Evolutionary conservation across 30 jellyfish, hydroid and myxozoan genomes (phyloP).

Genomic region (Hydractinia echinata): DNA sequence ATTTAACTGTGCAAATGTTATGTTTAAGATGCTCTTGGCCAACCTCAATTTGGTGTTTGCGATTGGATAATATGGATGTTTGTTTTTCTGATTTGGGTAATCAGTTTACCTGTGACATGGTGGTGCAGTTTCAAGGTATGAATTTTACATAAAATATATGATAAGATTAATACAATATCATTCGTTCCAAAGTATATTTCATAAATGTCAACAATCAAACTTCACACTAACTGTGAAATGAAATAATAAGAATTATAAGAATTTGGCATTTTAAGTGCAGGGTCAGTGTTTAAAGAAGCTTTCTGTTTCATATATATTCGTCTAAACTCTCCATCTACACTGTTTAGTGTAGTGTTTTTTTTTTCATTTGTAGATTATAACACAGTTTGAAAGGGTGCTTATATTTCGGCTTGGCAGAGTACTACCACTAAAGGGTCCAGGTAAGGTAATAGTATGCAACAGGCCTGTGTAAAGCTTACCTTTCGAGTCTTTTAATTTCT

Average conservation of each 20-base stretch:
- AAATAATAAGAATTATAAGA: too few relatives aligned
- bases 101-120: slow-evolving; percentile 76
- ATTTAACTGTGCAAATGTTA: not conserved
- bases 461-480: too few relatives aligned
- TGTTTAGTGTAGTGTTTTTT: too few relatives aligned
- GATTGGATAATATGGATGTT: slow-evolving; percentile 49
- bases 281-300: too few relatives aligned
- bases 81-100: slow-evolving; percentile 47
- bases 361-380: slow-evolving; percentile 40
- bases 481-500: too few relatives aligned
- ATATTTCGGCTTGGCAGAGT: slow-evolving; percentile 75
- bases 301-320: too few relatives aligned
- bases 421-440: slow-evolving; percentile 78
- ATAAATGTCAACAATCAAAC: too few relatives aligned
- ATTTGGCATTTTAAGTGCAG: too few relatives aligned
- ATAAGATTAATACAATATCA: too few relatives aligned
- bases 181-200: too few relatives aligned
- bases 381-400: slow-evolving; percentile 66
- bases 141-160: not conserved
- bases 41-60: slow-evolving; percentile 33
- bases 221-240: too few relatives aligned
- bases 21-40: slow-evolving; percentile 36
- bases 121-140: slow-evolving; percentile 83
- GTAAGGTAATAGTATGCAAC: slow-evolving; percentile 14
- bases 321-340: too few relatives aligned